Percentiles rank a stretch among this genome's conserved stretches.
Conservation (phyloP, 2,797 vertebrate genomes). For the Sylvia borin region DNA sequence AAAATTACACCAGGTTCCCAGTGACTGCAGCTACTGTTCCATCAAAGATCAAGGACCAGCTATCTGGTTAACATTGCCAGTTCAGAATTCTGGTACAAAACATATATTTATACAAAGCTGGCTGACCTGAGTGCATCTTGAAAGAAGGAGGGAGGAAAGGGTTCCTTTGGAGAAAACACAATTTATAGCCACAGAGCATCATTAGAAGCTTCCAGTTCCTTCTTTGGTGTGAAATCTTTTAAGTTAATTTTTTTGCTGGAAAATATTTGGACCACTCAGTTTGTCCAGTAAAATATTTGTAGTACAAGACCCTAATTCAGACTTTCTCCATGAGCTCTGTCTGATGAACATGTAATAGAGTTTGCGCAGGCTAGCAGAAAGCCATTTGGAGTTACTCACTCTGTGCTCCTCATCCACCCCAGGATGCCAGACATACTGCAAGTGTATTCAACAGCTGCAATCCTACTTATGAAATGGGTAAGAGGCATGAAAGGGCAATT, state of each 20-base stretch:
- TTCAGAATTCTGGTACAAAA: neutral
- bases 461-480: neutral
- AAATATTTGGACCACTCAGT: neutral
- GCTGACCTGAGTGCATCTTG: neutral
- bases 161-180: neutral
- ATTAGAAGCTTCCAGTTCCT: constrained; percentile 18
- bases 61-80: neutral
- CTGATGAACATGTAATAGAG: neutral
- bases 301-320: neutral
- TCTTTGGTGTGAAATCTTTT: neutral
- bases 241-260: neutral
- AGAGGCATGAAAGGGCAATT: neutral
- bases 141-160: neutral
- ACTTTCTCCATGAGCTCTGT: neutral
- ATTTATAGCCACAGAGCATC: neutral
- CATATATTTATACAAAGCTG: neutral
- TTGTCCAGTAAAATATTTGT: neutral
- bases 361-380: neutral
- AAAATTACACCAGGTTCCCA: neutral
- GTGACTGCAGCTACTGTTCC: neutral
- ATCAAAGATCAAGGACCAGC: neutral
- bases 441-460: neutral
- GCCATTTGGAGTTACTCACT: neutral
- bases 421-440: neutral
- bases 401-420: neutral